These are phyloP conservation scores for Menidia beryllina DNA, from an alignment of 2,113 vertebrate species.

Conservation along the genomic window DNA sequence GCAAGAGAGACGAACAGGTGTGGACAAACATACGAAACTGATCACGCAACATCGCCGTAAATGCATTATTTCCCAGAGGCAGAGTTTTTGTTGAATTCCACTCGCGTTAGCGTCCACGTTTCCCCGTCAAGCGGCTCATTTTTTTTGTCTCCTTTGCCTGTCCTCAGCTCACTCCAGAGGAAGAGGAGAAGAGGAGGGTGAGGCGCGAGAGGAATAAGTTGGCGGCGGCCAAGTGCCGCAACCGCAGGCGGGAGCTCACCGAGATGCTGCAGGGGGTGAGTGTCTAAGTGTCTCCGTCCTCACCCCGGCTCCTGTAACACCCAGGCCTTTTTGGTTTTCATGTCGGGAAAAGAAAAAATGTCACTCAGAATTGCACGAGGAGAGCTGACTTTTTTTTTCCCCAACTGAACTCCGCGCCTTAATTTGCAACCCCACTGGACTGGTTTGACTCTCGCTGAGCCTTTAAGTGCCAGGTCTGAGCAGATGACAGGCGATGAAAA, in stretches of 20 bases:
- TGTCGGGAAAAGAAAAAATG: not conserved
- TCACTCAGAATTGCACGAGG: slow-evolving; percentile 27
- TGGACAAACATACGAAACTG: too few relatives aligned
- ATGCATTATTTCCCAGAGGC: too few relatives aligned
- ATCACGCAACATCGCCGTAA: too few relatives aligned
- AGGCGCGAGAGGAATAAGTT: slow-evolving; percentile 98
- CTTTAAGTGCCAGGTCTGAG: slow-evolving; percentile 54
- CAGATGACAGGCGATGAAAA: slow-evolving; percentile 71
- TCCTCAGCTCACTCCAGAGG: slow-evolving; percentile 93
- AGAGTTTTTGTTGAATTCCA: too few relatives aligned
- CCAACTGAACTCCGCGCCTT: slow-evolving; percentile 64
- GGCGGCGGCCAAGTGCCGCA: slow-evolving; percentile 97
- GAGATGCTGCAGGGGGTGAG: slow-evolving; percentile 98
- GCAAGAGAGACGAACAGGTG: slow-evolving; percentile 97
- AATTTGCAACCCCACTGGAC: slow-evolving; percentile 57
- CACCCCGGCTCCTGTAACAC: not conserved
- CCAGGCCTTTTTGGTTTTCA: not conserved
- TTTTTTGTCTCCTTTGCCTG: slow-evolving; percentile 16
- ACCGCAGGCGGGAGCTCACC: slow-evolving; percentile 95
- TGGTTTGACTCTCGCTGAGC: slow-evolving; percentile 56
- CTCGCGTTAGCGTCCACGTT: too few relatives aligned
- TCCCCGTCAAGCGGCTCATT: slow-evolving; percentile 23
- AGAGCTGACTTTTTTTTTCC: slow-evolving; percentile 34
- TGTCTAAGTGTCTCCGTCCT: slow-evolving; percentile 41
- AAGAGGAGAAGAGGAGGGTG: slow-evolving; percentile 97